Evolutionary conservation across 2,888 invertebrate genomes (phyloP).

Genomic region (Anagyrus pseudococci): DNA sequence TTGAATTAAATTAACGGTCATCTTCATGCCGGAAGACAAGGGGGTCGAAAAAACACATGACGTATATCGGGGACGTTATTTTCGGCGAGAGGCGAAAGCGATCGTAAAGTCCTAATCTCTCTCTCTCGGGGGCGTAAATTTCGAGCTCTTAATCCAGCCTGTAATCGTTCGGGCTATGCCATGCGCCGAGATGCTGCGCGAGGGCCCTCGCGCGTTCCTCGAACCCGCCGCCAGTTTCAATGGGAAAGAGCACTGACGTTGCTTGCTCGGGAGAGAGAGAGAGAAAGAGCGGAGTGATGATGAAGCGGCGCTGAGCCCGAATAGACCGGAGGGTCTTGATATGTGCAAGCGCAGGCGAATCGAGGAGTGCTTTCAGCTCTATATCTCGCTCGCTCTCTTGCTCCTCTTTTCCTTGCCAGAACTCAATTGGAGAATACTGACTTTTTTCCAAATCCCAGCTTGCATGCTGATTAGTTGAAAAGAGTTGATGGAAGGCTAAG

Average conservation of each 20-base stretch:
- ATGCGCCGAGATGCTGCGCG: not conserved
- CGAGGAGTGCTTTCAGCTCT: not conserved
- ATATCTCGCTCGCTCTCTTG: too few species aligned
- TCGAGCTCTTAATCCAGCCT: constrained; percentile 21
- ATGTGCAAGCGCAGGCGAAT: constrained; percentile 13
- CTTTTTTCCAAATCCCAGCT: too few species aligned
- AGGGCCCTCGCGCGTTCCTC: constrained; percentile 14
- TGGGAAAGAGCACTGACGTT: not conserved
- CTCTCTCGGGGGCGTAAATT: constrained; percentile 1
- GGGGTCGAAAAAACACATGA: not conserved
- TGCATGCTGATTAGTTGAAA: too few species aligned
- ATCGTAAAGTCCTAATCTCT: not conserved
- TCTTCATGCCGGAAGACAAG: not conserved
- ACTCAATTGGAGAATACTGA: too few species aligned
- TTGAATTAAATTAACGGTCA: not conserved
- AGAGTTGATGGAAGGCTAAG: too few species aligned
- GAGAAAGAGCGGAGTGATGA: constrained; percentile 5
- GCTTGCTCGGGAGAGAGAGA: constrained; percentile 3
- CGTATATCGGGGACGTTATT: constrained; percentile 1
- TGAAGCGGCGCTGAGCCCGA: too few species aligned
- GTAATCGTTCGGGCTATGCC: not conserved
- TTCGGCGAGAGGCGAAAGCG: not conserved
- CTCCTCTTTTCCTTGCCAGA: too few species aligned
- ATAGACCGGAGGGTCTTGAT: not conserved
- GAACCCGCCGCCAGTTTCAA: not conserved